Base-by-base conservation (phyloP, 1,140 invertebrate genomes). In the Zaprionus lachaisei region DNA sequence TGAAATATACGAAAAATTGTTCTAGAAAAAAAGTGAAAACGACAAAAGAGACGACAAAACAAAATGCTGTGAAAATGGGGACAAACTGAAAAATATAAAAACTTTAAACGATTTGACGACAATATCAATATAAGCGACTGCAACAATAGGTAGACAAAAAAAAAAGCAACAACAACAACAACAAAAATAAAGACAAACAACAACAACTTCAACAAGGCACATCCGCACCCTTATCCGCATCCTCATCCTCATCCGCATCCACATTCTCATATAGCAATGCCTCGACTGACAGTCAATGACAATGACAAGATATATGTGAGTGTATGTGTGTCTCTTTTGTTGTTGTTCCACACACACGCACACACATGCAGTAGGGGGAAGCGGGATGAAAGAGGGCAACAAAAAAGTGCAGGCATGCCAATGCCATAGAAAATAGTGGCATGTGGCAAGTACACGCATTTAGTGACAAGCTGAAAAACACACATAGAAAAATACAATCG, bases 61-160 rank as follows among this genome's bases (percentile, higher is more conserved):
- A 61, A 73, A 60, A 44, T 26, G 44, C 31, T 55, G 38, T 12
- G 56, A 57, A 68, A 66, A 66, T 55, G 17, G 47, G 24, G 57
- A 60, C 54, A 66, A 70, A 66, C 62, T 63, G 55, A 64, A 77
- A 68, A 68, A 62, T 58, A 41, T 24, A 31, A 64, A 65, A 75
- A 75, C 61, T 75, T 75, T 70, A 75, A 75, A 60, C 72, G 67
- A 75, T 70, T 75, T 75, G 72, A 72, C 54, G 74, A 72, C 67
- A 60, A 72, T 65, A 72, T 64, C 69, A 77, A 72, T 61, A 72
- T 54, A 41, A 67, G 49, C 34, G 60, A 72, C 44, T 64, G 51
- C 60, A 55, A 65, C 65, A 79, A 54, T 60, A 69, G 65, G 58
- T 26, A 62, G 17, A 55, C 31, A 22, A 38, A 26, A 47, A 38